Percentiles rank a stretch among this genome's conserved stretches.
Evolutionary conservation across 2,888 invertebrate species (phyloP).

Genomic region (Apodemia duryi): DNA sequence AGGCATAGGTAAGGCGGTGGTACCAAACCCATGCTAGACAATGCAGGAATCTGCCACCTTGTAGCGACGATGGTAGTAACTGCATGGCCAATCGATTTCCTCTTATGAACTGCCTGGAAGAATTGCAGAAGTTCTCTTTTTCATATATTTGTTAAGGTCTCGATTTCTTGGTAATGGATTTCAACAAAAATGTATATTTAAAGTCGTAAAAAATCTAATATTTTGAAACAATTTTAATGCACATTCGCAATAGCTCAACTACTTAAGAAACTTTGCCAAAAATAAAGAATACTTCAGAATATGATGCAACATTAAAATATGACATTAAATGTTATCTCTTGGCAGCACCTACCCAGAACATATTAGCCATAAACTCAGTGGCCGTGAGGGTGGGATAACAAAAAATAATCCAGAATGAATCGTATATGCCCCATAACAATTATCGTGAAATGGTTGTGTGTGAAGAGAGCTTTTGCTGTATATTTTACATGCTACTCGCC

Average conservation of each 20-base stretch:
- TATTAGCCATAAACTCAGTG: conserved; percentile 28
- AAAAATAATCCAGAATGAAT: conserved; percentile 34
- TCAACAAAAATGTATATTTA: not conserved
- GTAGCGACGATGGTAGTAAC: no score
- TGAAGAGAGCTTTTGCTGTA: conserved; percentile 49
- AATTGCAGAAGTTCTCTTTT: no score
- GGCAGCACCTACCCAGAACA: conserved; percentile 26
- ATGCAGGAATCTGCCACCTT: no score
- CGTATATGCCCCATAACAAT: conserved; percentile 56
- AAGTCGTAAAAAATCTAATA: not conserved
- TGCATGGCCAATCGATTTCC: no score
- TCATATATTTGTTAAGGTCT: no score
- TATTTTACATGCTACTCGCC: conserved; percentile 30
- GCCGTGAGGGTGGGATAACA: conserved; percentile 15
- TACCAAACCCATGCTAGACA: no score
- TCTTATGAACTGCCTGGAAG: no score
- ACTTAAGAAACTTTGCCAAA: conserved; percentile 22
- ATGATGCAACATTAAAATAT: conserved; percentile 16
- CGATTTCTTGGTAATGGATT: no score
- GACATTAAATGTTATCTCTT: conserved; percentile 29
- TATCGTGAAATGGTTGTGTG: conserved; percentile 42
- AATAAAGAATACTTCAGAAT: conserved; percentile 6
- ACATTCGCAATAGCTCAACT: not conserved
- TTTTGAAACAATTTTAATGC: not conserved
- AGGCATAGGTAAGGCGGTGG: no score